Base-by-base conservation (phyloP, 2,113 vertebrate species). In the Carlito syrichta region DNA sequence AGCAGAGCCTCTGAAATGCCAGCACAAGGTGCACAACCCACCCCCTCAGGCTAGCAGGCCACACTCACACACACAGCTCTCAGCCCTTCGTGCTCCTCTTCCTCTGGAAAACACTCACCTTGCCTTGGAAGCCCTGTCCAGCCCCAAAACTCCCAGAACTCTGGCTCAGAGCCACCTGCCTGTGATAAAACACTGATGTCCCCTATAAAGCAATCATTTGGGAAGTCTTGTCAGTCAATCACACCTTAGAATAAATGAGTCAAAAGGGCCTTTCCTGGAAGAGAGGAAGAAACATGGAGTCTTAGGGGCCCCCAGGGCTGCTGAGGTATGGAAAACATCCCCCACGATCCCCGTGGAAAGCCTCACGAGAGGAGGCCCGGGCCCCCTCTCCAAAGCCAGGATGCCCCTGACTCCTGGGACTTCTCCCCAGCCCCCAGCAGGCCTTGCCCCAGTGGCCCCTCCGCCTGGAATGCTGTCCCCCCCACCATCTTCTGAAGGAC, bases 201-300 rank as follows among this genome's bases (percentile, higher is more conserved):
- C 45, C n/a, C 35, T 40, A 11, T 63, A 81, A 88, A 94, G 56
- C 25, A 43, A 48, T 66, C 4, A 3, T 86, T 71, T 35, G 7
- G 35, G 11, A 93, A 68, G 48, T n/a, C 62, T 95, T 81, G 6
- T 66, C 40, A 54, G 63, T 79, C 84, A 86, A 68, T 52, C 77
- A 74, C 52, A 50, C 50, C 23, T 92, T 89, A 92, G 86, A 78
- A 25, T 71, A 85, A 96, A 89, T 76, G 38, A 90, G 58, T 43
- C 78, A 68, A 13, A 56, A 82, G 52, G 35, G 63, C 30, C 8
- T 87, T 71, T 86, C 76, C 78, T 89, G 60, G 73, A 82, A 73
- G 38, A 86, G 2, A 35, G 27, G 58, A 10, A 74, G 35, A 25
- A 84, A 1, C 38, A 25, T 63, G 69, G 45, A 58, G 16, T 71